phyloP scores from a whole-genome alignment of 2,113 vertebrate genomes.

The Dicentrarchus labrax region DNA sequence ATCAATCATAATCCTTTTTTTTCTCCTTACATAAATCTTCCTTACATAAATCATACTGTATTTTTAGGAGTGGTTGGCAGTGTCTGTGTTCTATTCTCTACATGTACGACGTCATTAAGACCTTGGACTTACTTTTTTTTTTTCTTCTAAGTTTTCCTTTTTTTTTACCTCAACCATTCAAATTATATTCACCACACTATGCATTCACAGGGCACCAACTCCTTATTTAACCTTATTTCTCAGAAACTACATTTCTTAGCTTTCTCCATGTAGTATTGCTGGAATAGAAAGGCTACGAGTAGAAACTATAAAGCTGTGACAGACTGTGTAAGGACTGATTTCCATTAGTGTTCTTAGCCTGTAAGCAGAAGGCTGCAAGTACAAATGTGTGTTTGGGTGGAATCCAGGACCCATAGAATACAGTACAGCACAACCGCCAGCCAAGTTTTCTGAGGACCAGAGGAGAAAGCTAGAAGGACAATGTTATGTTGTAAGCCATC shows the following conservation, averaged over 20 bases:
- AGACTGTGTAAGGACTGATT: constrained; percentile 63
- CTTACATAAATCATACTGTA: background rate
- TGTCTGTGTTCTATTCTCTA: constrained; percentile 1
- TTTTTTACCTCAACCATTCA: constrained; percentile 5
- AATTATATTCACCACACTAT: constrained; percentile 1
- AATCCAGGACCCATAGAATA: constrained; percentile 53
- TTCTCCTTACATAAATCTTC: background rate
- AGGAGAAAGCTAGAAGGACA: constrained; percentile 56
- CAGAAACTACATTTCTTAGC: constrained; percentile 23
- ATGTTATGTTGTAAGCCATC: constrained; percentile 76
- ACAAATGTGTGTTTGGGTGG: constrained; percentile 60
- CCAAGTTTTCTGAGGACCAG: constrained; percentile 51
- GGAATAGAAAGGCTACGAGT: constrained; percentile 34
- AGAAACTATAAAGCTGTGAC: constrained; percentile 53
- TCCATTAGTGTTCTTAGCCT: constrained; percentile 68
- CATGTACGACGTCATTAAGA: background rate
- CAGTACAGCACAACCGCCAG: constrained; percentile 34
- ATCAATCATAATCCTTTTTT: background rate
- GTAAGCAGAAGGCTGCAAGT: constrained; percentile 53
- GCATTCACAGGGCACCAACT: background rate
- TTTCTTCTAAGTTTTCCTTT: background rate
- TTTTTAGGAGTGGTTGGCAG: background rate
- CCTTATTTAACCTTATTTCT: constrained; percentile 11
- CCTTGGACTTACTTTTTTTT: background rate
- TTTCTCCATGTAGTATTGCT: constrained; percentile 10